A percentile compares a stretch with the other conserved stretches of the same genome.
Conservation (phyloP, 2,888 invertebrate species). For the Pocota personata region DNA sequence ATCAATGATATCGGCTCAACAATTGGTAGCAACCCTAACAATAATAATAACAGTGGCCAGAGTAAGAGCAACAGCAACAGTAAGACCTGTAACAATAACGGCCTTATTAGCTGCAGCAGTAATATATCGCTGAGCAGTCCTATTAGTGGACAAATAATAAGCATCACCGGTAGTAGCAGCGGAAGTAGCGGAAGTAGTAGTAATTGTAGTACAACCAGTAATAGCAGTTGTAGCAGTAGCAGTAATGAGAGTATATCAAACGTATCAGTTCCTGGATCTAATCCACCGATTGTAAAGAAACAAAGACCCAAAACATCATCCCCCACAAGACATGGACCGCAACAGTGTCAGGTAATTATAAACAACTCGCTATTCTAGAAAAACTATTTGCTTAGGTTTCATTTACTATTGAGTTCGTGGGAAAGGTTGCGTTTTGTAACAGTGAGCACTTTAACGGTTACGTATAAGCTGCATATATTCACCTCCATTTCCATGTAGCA, state of each 20-base stretch:
- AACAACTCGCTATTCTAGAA: too few species aligned
- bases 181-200: conserved; percentile 71
- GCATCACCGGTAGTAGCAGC: conserved; percentile 77
- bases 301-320: conserved; percentile 93
- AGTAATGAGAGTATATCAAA: conserved; percentile 75
- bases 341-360: conserved; percentile 92
- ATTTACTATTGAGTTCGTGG: too few species aligned
- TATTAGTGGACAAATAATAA: conserved; percentile 74
- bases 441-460: too few species aligned
- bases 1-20: conserved; percentile 68
- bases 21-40: conserved; percentile 56
- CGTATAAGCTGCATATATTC: too few species aligned
- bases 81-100: conserved; percentile 75
- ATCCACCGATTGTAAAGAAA: conserved; percentile 85
- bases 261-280: conserved; percentile 75
- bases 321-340: conserved; percentile 95
- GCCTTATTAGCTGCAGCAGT: conserved; percentile 75
- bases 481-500: too few species aligned
- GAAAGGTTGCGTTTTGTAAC: too few species aligned
- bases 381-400: too few species aligned
- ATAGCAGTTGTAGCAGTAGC: conserved; percentile 74
- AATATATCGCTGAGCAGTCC: conserved; percentile 68
- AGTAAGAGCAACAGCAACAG: conserved; percentile 74
- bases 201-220: conserved; percentile 72
- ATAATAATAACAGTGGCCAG: conserved; percentile 74